Conservation (phyloP, 2,113 vertebrate genomes). For the Sarotherodon lohbergeri region DNA sequence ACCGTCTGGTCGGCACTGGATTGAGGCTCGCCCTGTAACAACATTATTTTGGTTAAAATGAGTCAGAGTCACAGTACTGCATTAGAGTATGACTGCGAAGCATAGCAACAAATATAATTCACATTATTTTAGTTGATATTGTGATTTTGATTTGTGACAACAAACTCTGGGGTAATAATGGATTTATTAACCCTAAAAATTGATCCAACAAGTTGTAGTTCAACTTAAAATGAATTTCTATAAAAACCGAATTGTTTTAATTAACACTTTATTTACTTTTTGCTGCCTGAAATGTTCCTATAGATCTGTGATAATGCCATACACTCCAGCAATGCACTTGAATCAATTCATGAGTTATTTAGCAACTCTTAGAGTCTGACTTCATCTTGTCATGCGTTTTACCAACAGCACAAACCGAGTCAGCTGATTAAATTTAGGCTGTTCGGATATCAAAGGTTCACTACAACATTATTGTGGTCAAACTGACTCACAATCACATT, state of each 20-base stretch:
- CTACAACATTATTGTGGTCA: not conserved
- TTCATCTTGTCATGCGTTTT: not conserved
- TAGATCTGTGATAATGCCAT: not conserved
- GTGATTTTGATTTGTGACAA: not conserved
- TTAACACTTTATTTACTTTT: not conserved
- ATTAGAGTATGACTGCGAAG: not conserved
- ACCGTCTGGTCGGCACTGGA: rapidly evolving
- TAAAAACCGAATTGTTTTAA: not conserved
- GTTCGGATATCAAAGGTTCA: not conserved
- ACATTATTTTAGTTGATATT: not conserved
- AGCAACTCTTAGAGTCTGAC: not conserved
- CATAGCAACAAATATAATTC: not conserved
- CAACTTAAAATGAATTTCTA: not conserved
- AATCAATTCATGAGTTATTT: not conserved
- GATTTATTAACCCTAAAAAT: not conserved
- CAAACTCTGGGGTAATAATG: not conserved
- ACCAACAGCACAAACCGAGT: not conserved
- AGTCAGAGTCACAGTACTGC: not conserved
- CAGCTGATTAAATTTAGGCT: not conserved
- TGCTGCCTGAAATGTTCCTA: not conserved
- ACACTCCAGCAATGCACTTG: not conserved
- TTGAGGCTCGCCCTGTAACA: not conserved
- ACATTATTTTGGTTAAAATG: not conserved
- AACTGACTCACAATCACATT: not conserved
- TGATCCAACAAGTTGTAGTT: not conserved